Conservation (phyloP, 2,888 invertebrate species). For the Steinernema scapterisci region DNA sequence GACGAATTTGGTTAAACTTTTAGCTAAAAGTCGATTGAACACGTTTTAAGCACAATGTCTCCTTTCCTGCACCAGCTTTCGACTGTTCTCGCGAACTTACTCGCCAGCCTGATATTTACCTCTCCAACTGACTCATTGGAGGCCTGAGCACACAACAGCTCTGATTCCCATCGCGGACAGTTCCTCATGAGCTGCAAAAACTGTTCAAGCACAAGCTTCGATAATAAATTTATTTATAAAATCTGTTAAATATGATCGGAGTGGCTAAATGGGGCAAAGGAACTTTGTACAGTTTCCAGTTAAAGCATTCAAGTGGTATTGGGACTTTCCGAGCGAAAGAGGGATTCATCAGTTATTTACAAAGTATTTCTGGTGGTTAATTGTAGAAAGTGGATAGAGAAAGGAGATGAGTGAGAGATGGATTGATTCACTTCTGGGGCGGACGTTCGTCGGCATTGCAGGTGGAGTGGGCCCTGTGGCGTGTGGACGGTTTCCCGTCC, state of each 20-base stretch:
- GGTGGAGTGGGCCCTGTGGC: conserved; percentile 24
- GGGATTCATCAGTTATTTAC: background rate
- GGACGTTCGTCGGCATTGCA: background rate
- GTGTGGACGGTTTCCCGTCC: background rate
- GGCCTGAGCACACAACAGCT: no score
- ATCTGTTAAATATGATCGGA: conserved; percentile 18
- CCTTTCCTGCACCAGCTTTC: no score
- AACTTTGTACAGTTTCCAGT: conserved; percentile 22
- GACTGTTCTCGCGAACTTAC: no score
- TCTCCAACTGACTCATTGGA: no score
- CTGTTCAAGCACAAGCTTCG: no score
- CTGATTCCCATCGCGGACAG: no score
- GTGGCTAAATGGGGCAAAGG: background rate
- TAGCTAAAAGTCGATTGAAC: no score
- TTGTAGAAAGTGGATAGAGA: background rate
- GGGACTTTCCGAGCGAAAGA: background rate
- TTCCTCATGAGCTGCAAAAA: no score
- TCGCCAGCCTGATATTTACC: no score
- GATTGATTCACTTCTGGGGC: background rate
- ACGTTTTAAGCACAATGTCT: no score
- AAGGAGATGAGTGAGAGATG: background rate
- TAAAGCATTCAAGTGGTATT: conserved; percentile 21
- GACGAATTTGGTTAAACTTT: no score
- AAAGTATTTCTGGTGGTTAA: background rate
- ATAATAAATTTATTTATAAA: conserved; percentile 13